Conservation (phyloP, 2,888 invertebrate genomes). For the Ecdyonurus torrentis region DNA sequence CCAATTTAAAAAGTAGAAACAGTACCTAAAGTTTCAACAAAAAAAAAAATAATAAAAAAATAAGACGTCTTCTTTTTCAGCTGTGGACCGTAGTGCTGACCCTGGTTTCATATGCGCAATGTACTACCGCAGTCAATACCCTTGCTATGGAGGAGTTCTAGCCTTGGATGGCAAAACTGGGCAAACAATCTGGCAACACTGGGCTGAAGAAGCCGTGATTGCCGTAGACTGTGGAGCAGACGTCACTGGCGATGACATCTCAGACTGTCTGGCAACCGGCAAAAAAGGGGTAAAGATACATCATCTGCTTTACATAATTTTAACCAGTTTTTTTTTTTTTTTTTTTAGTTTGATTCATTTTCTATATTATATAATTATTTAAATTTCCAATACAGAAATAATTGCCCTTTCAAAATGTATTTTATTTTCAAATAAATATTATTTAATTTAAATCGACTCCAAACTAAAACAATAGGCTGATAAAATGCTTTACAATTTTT, state of each 20-base stretch:
- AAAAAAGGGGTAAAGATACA: slow-evolving; percentile 42
- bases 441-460: no score
- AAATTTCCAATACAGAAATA: no score
- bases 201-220: slow-evolving; percentile 54
- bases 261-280: slow-evolving; percentile 58
- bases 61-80: slow-evolving; percentile 22
- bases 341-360: not conserved
- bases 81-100: slow-evolving; percentile 37
- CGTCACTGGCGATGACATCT: slow-evolving; percentile 45
- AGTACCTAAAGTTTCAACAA: no score
- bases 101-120: slow-evolving; percentile 37
- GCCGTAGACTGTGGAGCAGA: slow-evolving; percentile 54
- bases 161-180: slow-evolving; percentile 59
- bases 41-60: no score
- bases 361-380: no score
- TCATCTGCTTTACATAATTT: not conserved
- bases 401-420: no score
- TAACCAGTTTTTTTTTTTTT: not conserved
- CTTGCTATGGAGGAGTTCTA: slow-evolving; percentile 55
- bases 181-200: slow-evolving; percentile 52
- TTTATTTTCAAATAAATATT: no score
- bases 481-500: no score
- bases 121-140: slow-evolving; percentile 37
- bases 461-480: no score
- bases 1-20: no score